These are phyloP conservation scores for Myotis daubentonii DNA, from an alignment of 2,797 vertebrate genomes.

Conservation along the genomic window DNA sequence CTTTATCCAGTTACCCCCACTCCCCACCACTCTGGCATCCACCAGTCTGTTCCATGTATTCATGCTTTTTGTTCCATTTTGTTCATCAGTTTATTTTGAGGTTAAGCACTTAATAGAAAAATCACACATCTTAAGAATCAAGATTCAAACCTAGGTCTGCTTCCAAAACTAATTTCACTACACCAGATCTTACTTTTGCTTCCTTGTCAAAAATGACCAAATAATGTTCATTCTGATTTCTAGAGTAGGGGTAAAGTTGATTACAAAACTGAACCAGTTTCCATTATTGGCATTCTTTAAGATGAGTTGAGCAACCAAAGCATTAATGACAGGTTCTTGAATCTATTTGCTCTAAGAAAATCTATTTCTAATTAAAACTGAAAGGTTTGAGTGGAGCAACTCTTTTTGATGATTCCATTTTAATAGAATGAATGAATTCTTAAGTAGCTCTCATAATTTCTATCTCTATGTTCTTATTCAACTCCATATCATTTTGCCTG, in stretches of 20 bases:
- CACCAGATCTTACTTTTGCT: not conserved
- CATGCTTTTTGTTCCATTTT: too few relatives aligned
- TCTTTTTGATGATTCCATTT: not conserved
- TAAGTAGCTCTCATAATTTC: not conserved
- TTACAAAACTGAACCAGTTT: not conserved
- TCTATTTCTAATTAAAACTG: not conserved
- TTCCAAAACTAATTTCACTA: not conserved
- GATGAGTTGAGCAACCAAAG: not conserved
- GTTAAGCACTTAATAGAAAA: not conserved
- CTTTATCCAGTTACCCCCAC: too few relatives aligned
- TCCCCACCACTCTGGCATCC: too few relatives aligned
- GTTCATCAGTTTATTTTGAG: too few relatives aligned
- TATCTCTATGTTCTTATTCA: not conserved
- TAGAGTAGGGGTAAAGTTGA: not conserved
- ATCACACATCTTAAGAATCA: not conserved
- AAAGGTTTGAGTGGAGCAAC: not conserved
- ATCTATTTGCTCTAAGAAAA: not conserved
- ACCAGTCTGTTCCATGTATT: too few relatives aligned
- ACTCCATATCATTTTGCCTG: not conserved
- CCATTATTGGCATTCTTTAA: not conserved
- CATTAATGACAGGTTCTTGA: not conserved
- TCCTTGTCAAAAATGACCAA: not conserved
- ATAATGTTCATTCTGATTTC: not conserved
- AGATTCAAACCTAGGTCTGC: not conserved
- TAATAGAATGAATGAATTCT: not conserved